phyloP scores from a whole-genome alignment of 2,113 vertebrate genomes.

The Formicarius rufipectus region DNA sequence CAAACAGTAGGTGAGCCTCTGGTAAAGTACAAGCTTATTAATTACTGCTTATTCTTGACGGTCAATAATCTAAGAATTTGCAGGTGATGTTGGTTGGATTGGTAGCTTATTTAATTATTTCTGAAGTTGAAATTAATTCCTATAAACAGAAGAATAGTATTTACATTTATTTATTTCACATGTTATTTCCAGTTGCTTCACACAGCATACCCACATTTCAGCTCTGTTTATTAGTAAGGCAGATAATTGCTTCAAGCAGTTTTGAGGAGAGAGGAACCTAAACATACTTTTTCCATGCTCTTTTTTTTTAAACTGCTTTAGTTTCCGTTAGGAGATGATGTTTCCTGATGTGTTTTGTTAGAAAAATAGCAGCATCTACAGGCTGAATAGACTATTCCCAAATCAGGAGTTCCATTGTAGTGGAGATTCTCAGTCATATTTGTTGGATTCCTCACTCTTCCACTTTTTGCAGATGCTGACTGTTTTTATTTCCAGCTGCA shows the following conservation, averaged over 20 bases:
- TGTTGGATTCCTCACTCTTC: background rate
- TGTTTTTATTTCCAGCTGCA: conserved; percentile 27
- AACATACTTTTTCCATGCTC: background rate
- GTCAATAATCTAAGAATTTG: background rate
- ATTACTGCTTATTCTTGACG: background rate
- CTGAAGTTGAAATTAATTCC: background rate
- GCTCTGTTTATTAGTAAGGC: background rate
- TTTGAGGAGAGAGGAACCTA: background rate
- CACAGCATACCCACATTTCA: background rate
- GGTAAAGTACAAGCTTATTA: background rate
- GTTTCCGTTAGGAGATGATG: background rate
- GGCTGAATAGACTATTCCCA: conserved; percentile 18
- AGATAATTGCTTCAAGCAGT: background rate
- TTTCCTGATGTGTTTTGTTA: conserved; percentile 26
- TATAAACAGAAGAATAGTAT: background rate
- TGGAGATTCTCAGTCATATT: background rate
- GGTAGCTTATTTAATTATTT: background rate
- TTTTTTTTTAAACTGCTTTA: background rate
- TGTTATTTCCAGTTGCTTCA: background rate
- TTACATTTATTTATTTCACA: background rate
- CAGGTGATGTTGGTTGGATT: background rate
- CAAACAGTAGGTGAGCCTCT: background rate
- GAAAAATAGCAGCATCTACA: conserved; percentile 54
- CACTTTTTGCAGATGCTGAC: conserved; percentile 22
- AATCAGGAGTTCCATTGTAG: background rate